Evolutionary conservation across 2,888 invertebrate genomes (phyloP), one percentile per base, ranked within the genome.

Genomic region (Amphimallon solstitiale): DNA sequence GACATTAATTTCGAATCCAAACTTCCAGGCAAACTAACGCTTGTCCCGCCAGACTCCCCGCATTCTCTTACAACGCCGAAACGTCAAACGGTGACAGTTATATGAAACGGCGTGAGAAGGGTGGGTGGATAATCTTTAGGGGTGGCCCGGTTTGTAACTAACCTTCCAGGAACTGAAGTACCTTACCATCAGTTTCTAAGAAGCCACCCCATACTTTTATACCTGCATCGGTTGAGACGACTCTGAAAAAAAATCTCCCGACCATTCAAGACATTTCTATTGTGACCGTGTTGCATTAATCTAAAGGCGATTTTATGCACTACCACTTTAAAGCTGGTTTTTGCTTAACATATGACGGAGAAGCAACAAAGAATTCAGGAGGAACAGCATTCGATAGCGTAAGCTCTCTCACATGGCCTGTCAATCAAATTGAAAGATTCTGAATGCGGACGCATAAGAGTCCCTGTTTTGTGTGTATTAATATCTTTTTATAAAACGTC

Each of bases 121-220:
- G 61, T 46, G 63, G 52, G 43, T 45, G 51, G 63, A 62, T 52
- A 54, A 52, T 65, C 60, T 67, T 68, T 69, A 69, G 54, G 69
- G 66, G 65, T 62, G 65, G 66, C 64, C 66, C 37, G 37, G 61
- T 40, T 23, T 29, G 52, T 61, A 46, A 40, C 38, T 35, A 59
- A 63, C 56, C 70, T 71, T 71, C 70, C 61, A 51, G 45, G 68
- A 66, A 69, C 60, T 60, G 65, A 65, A 63, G 65, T 38, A 51
- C 21, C 45, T 51, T 51, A 63, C 54, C 68, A 48, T 52, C 43
- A 37, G 62, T 66, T 71, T 71, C 72, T 65, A 65, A 71, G 72
- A 72, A 71, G 64, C 54, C 70, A 70, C 72, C 72, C 72, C 67
- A 67, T 65, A 68, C 54, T 68, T 71, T 69, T 68, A 68, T 72